Conservation (phyloP, 2,888 invertebrate genomes). For the Meta bourneti region DNA sequence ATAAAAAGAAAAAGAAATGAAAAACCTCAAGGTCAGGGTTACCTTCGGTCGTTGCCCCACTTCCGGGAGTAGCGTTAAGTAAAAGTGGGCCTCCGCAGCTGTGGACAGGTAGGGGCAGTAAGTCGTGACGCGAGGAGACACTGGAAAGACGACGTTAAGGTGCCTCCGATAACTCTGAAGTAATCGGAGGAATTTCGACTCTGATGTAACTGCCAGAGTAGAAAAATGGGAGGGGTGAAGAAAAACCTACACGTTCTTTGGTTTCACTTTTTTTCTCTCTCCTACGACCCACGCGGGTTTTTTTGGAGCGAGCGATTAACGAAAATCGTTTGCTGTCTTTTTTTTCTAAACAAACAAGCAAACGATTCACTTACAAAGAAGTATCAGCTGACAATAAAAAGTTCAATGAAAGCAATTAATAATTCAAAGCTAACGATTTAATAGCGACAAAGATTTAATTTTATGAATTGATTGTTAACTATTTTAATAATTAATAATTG, state of each 20-base stretch:
- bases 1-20: constrained; percentile 6
- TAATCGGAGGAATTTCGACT: constrained; percentile 1
- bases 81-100: constrained; percentile 73
- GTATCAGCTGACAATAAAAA: no score
- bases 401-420: no score
- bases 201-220: background rate
- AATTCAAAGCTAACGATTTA: no score
- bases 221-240: background rate
- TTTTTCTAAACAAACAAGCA: no score
- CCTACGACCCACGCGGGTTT: background rate
- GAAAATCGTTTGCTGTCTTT: no score
- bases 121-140: constrained; percentile 14
- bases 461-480: no score
- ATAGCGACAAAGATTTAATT: no score
- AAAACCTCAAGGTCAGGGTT: constrained; percentile 71
- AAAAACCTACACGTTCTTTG: background rate
- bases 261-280: background rate
- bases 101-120: constrained; percentile 40
- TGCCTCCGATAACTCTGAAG: background rate
- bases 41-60: constrained; percentile 71
- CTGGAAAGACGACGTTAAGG: constrained; percentile 33
- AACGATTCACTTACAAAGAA: no score
- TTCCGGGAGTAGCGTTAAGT: constrained; percentile 70
- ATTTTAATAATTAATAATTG: no score
- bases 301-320: background rate